Evolutionary conservation across 1,140 invertebrate species (phyloP), one percentile per base, ranked within the genome.

Genomic region (Idris sp.): DNA sequence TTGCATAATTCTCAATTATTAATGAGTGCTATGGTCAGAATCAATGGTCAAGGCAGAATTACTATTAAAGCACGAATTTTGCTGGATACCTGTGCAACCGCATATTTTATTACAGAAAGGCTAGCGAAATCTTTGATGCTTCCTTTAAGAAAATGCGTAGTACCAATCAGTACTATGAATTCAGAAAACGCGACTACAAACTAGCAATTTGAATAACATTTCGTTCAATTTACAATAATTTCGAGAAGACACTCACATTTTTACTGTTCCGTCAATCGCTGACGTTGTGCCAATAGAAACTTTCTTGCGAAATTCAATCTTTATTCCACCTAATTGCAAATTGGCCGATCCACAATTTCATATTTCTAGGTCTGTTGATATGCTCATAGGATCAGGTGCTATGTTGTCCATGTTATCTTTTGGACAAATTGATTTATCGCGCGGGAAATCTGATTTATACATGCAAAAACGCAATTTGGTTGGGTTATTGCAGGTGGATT

Each of bases 281-380:
- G 19, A 22, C 2, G 3, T 22, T 6, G 6, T 22, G 6, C 19
- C 19, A 4, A 22, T 6, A 2, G 19, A 22, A 6, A 22, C 19
- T 2, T 36, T 36, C 15, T 33, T 33, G 4, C 16, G 5, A 0
- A 51, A 51, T 36, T 22, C n/a, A n/a, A n/a, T 22, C 3, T 22
- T 4, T 22, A 6, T 4, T 22, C 2, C 6, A 22, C 19, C 19
- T 2, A 22, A 22, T 4, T 2, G 19, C 2, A 30, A 51, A 44
- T 26, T 69, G 1, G 65, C 65, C 0, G 65, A 69, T 46, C 54
- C 54, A 1, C 25, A 59, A 19, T 69, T 69, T 44, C 54, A 69
- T 10, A 13, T 51, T 10, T 38, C 65, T 1, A 1, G 6, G 0
- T 19, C 22, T 1, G 18, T 59, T 1, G 65, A 69, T 31, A n/a